phyloP scores from a whole-genome alignment of 2,888 invertebrate genomes.

The Nudaria mundana region DNA sequence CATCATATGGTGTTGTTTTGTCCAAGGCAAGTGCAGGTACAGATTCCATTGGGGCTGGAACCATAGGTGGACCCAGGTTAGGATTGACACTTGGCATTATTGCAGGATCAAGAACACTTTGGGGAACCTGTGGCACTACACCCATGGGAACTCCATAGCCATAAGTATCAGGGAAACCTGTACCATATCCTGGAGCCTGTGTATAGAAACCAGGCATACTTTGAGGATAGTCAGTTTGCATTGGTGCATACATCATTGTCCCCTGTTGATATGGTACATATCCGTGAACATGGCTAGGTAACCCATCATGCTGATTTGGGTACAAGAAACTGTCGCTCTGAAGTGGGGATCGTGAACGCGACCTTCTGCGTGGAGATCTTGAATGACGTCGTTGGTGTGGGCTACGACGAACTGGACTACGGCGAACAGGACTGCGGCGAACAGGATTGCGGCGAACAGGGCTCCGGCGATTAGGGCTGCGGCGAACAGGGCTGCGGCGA shows the following conservation, averaged over 20 bases:
- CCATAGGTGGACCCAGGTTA: conserved; percentile 32
- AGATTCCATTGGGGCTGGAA: conserved; percentile 32
- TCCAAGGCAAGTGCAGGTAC: conserved; percentile 13
- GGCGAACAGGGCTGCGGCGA: conserved; percentile 29
- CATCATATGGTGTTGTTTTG: conserved; percentile 54
- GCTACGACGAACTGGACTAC: background rate
- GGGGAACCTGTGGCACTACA: background rate
- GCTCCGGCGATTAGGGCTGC: conserved; percentile 16
- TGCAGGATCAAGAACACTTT: conserved; percentile 23
- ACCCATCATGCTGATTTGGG: conserved; percentile 31
- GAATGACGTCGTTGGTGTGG: conserved; percentile 28
- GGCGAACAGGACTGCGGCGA: conserved; percentile 9
- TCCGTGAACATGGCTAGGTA: conserved; percentile 9
- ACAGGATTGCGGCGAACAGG: conserved; percentile 12
- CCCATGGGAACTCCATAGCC: conserved; percentile 40
- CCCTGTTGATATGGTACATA: conserved; percentile 21
- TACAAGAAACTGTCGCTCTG: conserved; percentile 47
- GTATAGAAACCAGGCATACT: conserved; percentile 22
- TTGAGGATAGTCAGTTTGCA: conserved; percentile 22
- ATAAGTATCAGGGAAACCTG: conserved; percentile 40
- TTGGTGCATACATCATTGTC: conserved; percentile 10
- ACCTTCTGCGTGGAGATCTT: conserved; percentile 14
- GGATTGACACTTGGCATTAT: conserved; percentile 15
- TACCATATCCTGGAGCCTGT: conserved; percentile 38
- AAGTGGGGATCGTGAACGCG: conserved; percentile 24